Evolutionary conservation across 1,140 invertebrate species (phyloP), one percentile per base, ranked within the genome.

Genomic region (Pseudoatta argentina): DNA sequence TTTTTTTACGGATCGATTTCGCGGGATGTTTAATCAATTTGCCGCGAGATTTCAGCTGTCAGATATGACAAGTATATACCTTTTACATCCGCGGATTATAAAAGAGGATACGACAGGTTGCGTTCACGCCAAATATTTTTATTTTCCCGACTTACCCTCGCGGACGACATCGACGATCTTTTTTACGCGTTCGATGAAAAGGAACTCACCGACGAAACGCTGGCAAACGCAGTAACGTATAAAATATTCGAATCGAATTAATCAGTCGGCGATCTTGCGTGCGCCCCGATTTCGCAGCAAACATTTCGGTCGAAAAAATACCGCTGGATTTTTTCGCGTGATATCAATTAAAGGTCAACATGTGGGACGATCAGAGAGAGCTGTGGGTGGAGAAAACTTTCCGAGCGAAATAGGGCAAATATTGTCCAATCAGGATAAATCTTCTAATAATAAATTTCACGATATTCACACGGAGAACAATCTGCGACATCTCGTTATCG

Each of bases 11-110:
- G 83, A 87, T 87, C 59, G 53, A 55, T 59, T 64, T 87, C 61
- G 71, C 53, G 18, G 30, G 16, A 57, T 59, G 76, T 87, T 89
- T 90, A 88, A 90, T 86, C 85, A 85, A 89, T 88, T 82, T 81
- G 76, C 73, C 64, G 48, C 76, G 76, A 73, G 86, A 86, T 89
- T 55, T 24, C n/a, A 59, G 7, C 39, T 75, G 71, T 63, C 81
- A 61, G 81, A 90, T 86, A 82, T 87, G 83, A 44, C 73, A 44
- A 64, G 14, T 44, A 24, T n/a, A n/a, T 57, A 18, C 16, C 55
- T 44, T 21, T 30, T 53, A 27, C 5, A 8, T 34, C 30, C 44
- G 44, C 55, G 81, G 44, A 39, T 64, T 51, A 59, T 72, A 61
- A 83, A 83, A 61, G 55, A 48, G 34, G 39, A 73, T 83, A 55